Evolutionary conservation across 2,797 vertebrate species (phyloP), one percentile per base, ranked within the genome.

Genomic region (Thripadectes ignobilis): DNA sequence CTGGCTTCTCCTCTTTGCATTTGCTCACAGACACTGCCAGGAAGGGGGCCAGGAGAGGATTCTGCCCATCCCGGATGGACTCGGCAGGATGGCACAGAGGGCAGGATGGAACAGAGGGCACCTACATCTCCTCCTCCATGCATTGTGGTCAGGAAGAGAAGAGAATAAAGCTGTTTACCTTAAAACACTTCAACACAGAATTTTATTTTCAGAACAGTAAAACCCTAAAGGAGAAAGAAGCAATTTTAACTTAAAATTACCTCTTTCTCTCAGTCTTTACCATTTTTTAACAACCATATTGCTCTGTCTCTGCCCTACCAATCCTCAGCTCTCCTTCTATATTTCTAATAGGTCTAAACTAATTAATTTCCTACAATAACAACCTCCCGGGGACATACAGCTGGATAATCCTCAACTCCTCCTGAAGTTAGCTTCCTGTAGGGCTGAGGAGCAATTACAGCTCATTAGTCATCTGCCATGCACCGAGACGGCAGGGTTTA

Each of bases 281-380:
- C 15, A 2, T 71, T 82, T 66, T 63, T 84, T n/a, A 30, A 58
- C 73, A 69, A 89, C 77, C 36, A 22, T 36, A 20, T 48, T 43
- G 80, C 94, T 97, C 71, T 83, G 62, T 69, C 59, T 92, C 78
- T 88, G 92, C 82, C 62, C 77, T 89, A 89, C 38, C 85, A 86
- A 94, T 94, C 90, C 93, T 83, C 96, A 65, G 49, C 36, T 91
- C 95, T 93, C 89, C 96, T 88, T 93, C 93, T 95, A 4, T 92
- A 68, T 95, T 96, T 95, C 95, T 96, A 96, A 97, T 92, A 82
- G 88, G 87, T 92, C 95, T 89, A 57, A 97, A 95, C 94, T 97
- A 98, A 98, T 98, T 98, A 98, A 97, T 98, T 98, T 93, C 69
- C 92, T 62, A 85, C 89, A 98, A 97, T 96, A 97, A 97, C 91